A percentile compares a stretch with the other conserved stretches of the same genome.
phyloP scores from a whole-genome alignment of 1,140 invertebrate genomes.

The Pararge aegeria region DNA sequence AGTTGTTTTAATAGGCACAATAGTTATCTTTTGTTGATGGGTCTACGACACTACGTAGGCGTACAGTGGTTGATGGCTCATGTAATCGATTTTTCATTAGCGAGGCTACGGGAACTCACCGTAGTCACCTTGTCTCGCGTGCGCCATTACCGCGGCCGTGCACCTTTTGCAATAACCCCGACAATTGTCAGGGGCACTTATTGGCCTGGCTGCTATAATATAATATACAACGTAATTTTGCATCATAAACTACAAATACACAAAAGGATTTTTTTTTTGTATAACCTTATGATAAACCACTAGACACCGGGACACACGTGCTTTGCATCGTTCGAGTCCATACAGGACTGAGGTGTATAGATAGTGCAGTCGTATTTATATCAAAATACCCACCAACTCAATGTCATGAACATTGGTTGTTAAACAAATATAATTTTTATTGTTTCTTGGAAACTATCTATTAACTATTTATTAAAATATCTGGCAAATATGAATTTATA shows the following conservation, averaged over 20 bases:
- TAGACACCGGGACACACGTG: too few species aligned
- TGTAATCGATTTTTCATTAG: slow-evolving; percentile 29
- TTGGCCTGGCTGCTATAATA: slow-evolving; percentile 47
- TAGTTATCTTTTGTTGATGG: slow-evolving; percentile 4
- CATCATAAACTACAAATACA: slow-evolving; percentile 2
- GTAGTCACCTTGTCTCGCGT: slow-evolving; percentile 50
- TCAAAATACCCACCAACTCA: too few species aligned
- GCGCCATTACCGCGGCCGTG: slow-evolving; percentile 54
- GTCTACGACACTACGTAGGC: slow-evolving; percentile 12
- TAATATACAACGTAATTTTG: slow-evolving; percentile 31
- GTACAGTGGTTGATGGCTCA: slow-evolving; percentile 12
- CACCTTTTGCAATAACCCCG: slow-evolving; percentile 61
- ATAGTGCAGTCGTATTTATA: too few species aligned
- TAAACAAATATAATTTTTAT: too few species aligned
- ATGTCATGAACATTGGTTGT: too few species aligned
- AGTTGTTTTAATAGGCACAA: slow-evolving; percentile 3
- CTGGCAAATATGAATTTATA: too few species aligned
- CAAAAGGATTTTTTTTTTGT: neutral
- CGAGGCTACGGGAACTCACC: slow-evolving; percentile 60
- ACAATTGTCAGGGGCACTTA: slow-evolving; percentile 55
- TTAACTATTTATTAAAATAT: too few species aligned
- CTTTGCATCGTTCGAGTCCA: too few species aligned
- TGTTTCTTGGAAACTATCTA: too few species aligned
- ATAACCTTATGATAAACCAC: too few species aligned
- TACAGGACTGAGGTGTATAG: too few species aligned